Conservation (phyloP, 2,888 invertebrate genomes). For the Agriotes lineatus region DNA sequence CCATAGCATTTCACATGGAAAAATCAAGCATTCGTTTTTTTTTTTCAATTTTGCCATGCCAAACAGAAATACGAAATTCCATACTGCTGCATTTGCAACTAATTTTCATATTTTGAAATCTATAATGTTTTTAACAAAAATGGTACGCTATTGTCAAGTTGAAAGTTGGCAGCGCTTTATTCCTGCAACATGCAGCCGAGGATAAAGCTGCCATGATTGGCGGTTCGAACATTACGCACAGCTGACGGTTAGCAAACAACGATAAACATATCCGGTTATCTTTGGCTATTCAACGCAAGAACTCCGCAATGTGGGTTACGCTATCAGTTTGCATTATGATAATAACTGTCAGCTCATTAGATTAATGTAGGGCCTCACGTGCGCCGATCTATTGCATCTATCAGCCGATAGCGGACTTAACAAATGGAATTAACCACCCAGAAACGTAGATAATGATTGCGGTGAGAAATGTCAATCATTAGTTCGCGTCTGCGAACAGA, state of each 20-base stretch:
- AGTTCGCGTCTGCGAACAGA: not conserved
- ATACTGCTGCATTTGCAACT: too few relatives aligned
- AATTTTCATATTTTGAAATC: too few relatives aligned
- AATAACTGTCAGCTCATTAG: slow-evolving; percentile 28
- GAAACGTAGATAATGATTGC: slow-evolving; percentile 12
- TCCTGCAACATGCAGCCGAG: too few relatives aligned
- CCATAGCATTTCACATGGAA: too few relatives aligned
- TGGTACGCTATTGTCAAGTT: too few relatives aligned
- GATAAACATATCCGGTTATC: slow-evolving; percentile 32
- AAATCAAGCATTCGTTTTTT: too few relatives aligned
- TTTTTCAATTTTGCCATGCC: too few relatives aligned
- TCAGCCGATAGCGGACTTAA: slow-evolving; percentile 26
- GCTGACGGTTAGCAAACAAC: slow-evolving; percentile 36
- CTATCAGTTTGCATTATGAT: slow-evolving; percentile 34
- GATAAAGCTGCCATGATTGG: slow-evolving; percentile 27
- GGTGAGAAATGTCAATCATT: slow-evolving; percentile 19
- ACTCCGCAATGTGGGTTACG: slow-evolving; percentile 33
- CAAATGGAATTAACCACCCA: slow-evolving; percentile 31
- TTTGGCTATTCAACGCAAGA: slow-evolving; percentile 32
- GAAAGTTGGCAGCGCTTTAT: too few relatives aligned
- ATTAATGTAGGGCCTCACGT: slow-evolving; percentile 24
- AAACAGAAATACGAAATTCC: too few relatives aligned
- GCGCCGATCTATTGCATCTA: slow-evolving; percentile 29
- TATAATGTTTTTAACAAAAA: too few relatives aligned
- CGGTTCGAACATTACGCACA: slow-evolving; percentile 30